A percentile compares a stretch with the other conserved stretches of the same genome.
Conservation (phyloP, 2,888 invertebrate species). For the Andrena chrysosceles region DNA sequence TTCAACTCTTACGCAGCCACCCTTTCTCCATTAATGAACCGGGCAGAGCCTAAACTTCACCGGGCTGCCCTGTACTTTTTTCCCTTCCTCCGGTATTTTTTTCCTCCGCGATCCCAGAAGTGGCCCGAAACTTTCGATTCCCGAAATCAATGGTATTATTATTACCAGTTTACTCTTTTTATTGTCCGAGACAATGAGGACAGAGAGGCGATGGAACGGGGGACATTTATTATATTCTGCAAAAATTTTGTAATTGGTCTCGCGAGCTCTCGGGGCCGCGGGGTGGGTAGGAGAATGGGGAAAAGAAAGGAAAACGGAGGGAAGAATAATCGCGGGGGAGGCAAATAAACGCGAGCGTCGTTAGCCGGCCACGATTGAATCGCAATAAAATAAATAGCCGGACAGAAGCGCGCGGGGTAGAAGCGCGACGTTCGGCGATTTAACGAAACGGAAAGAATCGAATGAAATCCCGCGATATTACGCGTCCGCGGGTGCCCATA, state of each 20-base stretch:
- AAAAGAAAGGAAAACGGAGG: slow-evolving; percentile 21
- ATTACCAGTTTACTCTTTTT: slow-evolving; percentile 71
- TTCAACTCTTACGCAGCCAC: slow-evolving; percentile 71
- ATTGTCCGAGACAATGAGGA: slow-evolving; percentile 59
- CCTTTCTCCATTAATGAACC: slow-evolving; percentile 79
- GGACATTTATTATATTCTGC: slow-evolving; percentile 53
- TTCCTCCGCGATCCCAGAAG: slow-evolving; percentile 69
- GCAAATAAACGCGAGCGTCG: slow-evolving; percentile 42
- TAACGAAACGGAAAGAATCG: slow-evolving; percentile 56
- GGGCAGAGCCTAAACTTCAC: slow-evolving; percentile 75
- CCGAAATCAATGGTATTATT: slow-evolving; percentile 76
- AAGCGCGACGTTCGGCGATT: slow-evolving; percentile 39
- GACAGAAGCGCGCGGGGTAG: not conserved
- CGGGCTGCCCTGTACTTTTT: slow-evolving; percentile 39
- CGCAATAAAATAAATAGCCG: slow-evolving; percentile 51
- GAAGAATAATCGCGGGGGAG: slow-evolving; percentile 26
- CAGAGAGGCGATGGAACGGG: slow-evolving; percentile 6
- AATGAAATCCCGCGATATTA: slow-evolving; percentile 54
- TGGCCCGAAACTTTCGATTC: slow-evolving; percentile 73
- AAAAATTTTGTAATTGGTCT: slow-evolving; percentile 63
- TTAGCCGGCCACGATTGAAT: slow-evolving; percentile 50
- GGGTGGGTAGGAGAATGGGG: not conserved
- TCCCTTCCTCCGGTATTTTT: slow-evolving; percentile 47
- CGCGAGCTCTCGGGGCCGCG: slow-evolving; percentile 32
- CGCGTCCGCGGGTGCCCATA: slow-evolving; percentile 39